Percentiles rank a stretch among this genome's conserved stretches.
Evolutionary conservation across 2,888 invertebrate genomes (phyloP).

Genomic region (Cynaeus angustus): DNA sequence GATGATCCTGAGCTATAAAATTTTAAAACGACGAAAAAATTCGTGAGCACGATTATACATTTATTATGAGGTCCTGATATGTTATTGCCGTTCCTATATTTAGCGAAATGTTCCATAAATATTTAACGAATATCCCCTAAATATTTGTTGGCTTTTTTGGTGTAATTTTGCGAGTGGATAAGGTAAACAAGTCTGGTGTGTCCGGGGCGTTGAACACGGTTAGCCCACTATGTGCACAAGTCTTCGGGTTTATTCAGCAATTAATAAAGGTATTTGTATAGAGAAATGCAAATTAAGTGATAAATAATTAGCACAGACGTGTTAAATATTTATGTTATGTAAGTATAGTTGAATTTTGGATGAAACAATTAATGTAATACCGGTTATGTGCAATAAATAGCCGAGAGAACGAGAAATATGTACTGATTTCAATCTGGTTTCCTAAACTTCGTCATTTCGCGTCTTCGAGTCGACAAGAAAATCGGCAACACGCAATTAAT

Average conservation of each 20-base stretch:
- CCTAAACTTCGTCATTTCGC: conserved; percentile 14
- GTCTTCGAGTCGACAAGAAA: conserved; percentile 8
- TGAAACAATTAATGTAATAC: conserved; percentile 30
- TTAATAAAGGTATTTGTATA: conserved; percentile 38
- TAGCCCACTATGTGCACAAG: conserved; percentile 17
- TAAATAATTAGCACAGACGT: conserved; percentile 35
- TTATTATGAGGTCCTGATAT: conserved; percentile 37
- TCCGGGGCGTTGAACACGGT: background rate
- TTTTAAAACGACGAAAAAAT: conserved; percentile 27
- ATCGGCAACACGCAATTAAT: conserved; percentile 20
- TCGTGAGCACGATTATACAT: conserved; percentile 25
- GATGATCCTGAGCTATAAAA: conserved; percentile 20
- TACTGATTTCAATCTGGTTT: conserved; percentile 30
- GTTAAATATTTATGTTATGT: conserved; percentile 34
- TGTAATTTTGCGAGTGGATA: conserved; percentile 35
- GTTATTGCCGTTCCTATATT: conserved; percentile 38
- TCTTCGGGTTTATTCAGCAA: conserved; percentile 33
- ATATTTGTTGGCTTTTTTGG: conserved; percentile 35
- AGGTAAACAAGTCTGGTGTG: conserved; percentile 10
- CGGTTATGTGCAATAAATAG: conserved; percentile 29
- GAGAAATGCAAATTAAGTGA: conserved; percentile 40
- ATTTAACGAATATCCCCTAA: conserved; percentile 32
- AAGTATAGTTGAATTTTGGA: conserved; percentile 17
- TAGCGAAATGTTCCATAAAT: conserved; percentile 36
- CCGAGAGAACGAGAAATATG: conserved; percentile 30